Conservation (phyloP, 2,888 invertebrate species). For the Adineta ricciae region DNA sequence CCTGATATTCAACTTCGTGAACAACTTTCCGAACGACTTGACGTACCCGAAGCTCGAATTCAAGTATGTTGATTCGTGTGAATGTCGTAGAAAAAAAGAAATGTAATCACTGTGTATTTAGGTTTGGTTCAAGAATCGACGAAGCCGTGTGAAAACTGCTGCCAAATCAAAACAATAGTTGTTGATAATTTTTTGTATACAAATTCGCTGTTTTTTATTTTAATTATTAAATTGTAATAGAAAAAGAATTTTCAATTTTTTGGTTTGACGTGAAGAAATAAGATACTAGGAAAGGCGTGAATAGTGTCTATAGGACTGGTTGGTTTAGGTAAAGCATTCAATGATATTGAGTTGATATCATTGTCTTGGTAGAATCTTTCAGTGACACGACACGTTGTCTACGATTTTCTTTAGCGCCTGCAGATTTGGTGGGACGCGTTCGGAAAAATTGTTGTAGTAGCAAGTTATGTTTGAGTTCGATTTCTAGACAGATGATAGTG, state of each 20-base stretch:
- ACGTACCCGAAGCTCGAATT: conserved; percentile 26
- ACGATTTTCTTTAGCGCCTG: not conserved
- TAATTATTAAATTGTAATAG: not conserved
- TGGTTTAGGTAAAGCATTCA: too few species aligned
- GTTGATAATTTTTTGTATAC: not conserved
- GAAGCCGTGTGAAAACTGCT: not conserved
- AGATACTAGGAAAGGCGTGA: too few species aligned
- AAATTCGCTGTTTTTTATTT: not conserved
- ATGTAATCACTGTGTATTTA: not conserved
- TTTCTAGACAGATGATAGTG: not conserved
- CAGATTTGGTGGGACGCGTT: not conserved
- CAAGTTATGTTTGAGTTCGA: not conserved
- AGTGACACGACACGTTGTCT: not conserved
- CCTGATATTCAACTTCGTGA: conserved; percentile 32
- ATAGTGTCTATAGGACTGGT: too few species aligned
- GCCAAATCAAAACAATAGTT: not conserved
- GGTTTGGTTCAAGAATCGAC: not conserved
- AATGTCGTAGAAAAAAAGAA: too few species aligned
- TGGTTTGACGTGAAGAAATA: too few species aligned
- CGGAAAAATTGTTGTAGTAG: not conserved
- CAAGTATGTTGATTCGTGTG: not conserved
- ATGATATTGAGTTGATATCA: not conserved
- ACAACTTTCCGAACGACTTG: conserved; percentile 20
- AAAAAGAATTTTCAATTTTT: not conserved
- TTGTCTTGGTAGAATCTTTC: not conserved